Base-by-base conservation (phyloP, 1,140 invertebrate species). In the Panonychus citri region DNA sequence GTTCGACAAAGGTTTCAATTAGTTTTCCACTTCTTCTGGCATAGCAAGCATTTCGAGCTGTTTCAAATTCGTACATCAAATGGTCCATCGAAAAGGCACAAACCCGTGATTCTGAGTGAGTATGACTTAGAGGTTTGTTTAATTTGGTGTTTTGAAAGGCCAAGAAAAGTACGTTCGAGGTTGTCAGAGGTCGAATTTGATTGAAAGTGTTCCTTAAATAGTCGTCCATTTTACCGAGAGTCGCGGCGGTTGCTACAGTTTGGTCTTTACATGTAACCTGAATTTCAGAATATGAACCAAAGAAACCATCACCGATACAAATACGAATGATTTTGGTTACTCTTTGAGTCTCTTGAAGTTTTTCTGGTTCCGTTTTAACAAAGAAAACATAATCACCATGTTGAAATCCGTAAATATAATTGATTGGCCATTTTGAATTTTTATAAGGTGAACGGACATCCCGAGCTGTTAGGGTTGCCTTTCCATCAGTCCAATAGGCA, bases 361-460 rank as follows among this genome's bases (percentile, higher is more conserved):
- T 10, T 2, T 46, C 19, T n/a, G 43, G 43, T 19, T 46, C 43
- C 17, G 21, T 24, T 46, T 46, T 64, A 21, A 67, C 26, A 54
- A 66, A 65, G 53, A 65, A 67, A 37, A 60, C 53, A 55, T 63
- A 67, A 8, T 58, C 54, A 3, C 50, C 56, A 39, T 67, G 50
- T 17, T 60, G 48, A 50, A 67, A 67, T 2, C 61, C 62, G 34
- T 62, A 61, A 12, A 67, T 30, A 34, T 67, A 67, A 17, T 62
- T 55, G 12, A 66, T 59, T 50, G 57, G 39, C 8, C 24, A 27
- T 10, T 53, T 52, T 5, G n/a, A 25, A 27, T n/a, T 37, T 34
- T 21, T n/a, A 19, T 46, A 19, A 19, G 10, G 15, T 15, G 15
- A n/a, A 1, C n/a, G 8, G 8, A 21, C 13, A 46, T 46, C 43